These are phyloP conservation scores for Oophaga pumilio DNA, from an alignment of 2,113 vertebrate genomes.

Conservation along the genomic window DNA sequence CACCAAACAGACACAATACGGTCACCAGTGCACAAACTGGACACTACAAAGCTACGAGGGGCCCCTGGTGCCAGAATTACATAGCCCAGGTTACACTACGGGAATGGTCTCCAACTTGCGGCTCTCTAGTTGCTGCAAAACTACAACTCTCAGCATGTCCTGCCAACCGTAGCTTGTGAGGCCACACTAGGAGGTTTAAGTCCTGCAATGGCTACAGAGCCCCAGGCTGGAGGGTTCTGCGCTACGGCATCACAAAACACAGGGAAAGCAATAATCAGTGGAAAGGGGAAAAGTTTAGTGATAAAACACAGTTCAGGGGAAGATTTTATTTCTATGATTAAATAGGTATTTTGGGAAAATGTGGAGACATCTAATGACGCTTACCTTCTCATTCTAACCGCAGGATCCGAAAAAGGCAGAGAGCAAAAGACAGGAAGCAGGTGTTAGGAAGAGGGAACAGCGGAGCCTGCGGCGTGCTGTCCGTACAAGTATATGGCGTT, in stretches of 20 bases:
- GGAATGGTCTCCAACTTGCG: too few species aligned
- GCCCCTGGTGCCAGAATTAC: not conserved
- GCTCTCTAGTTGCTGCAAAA: too few species aligned
- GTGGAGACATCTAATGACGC: constrained; percentile 66
- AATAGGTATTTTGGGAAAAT: not conserved
- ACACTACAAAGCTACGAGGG: not conserved
- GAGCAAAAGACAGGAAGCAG: constrained; percentile 97
- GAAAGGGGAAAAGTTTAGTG: not conserved
- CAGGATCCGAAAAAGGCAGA: constrained; percentile 98
- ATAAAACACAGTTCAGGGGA: not conserved
- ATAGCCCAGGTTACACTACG: not conserved
- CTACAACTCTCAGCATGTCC: too few species aligned
- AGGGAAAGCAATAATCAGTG: not conserved
- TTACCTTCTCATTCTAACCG: constrained; percentile 99
- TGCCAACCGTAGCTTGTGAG: too few species aligned
- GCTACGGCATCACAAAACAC: not conserved
- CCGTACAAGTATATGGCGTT: not conserved
- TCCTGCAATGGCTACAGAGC: too few species aligned
- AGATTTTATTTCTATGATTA: not conserved
- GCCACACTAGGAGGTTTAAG: too few species aligned
- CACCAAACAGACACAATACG: not conserved
- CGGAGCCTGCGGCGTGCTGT: not conserved
- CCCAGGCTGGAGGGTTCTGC: not conserved
- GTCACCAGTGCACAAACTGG: not conserved
- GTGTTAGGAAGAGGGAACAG: constrained; percentile 82